Percentiles rank a stretch among this genome's conserved stretches.
phyloP scores from a whole-genome alignment of 30 jellyfish, hydroid and myxozoan genomes.

The Cassiopea xamachana region DNA sequence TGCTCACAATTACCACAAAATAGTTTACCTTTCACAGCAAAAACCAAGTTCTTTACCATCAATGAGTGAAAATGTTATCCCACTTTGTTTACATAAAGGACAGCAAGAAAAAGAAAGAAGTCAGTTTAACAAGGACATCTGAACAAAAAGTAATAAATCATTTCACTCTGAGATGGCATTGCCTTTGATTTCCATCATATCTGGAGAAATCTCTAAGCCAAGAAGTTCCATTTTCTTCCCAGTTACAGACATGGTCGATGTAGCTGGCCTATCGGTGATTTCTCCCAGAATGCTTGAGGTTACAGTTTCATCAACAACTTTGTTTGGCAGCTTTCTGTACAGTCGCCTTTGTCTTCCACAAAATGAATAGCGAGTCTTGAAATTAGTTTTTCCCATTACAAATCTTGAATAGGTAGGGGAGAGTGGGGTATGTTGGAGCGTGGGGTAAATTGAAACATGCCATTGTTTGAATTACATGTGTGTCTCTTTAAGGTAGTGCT shows the following conservation, averaged over 20 bases:
- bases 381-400: background rate
- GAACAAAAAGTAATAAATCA: slow-evolving; percentile 7
- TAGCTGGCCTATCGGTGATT: background rate
- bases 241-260: slow-evolving; percentile 6
- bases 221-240: slow-evolving; percentile 15
- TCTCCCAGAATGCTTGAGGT: background rate
- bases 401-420: background rate
- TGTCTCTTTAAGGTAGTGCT: too few species aligned
- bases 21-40: slow-evolving; percentile 17
- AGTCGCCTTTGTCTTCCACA: background rate
- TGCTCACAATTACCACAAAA: slow-evolving; percentile 1
- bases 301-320: background rate
- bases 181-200: background rate
- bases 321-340: background rate
- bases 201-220: slow-evolving; percentile 1
- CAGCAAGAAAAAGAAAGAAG: background rate
- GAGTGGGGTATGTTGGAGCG: too few species aligned
- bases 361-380: background rate
- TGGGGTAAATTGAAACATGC: too few species aligned
- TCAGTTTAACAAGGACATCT: background rate
- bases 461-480: too few species aligned
- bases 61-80: background rate
- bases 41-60: background rate
- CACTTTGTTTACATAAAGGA: slow-evolving; percentile 3
- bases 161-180: background rate